Evolutionary conservation across 1,140 invertebrate species (phyloP), one percentile per base, ranked within the genome.

Genomic region (Diorhabda sublineata): DNA sequence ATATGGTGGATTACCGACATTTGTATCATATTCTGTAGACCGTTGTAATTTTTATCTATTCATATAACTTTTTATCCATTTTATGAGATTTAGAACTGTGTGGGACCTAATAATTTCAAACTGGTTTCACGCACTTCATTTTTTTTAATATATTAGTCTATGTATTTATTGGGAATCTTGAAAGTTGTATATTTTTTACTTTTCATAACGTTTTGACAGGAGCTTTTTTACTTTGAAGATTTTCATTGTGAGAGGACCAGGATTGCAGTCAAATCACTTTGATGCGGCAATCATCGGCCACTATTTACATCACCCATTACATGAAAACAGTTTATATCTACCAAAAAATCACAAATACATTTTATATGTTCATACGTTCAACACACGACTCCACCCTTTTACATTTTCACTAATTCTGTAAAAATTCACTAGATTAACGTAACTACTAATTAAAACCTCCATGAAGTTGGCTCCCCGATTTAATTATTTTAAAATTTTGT

Each of bases 161-260:
- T 71, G 75, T 79, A 79, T 79, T 77, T 77, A 79, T 79, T 78
- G 75, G 74, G 77, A 76, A 76, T 73, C 73, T 77, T 80, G 77
- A 74, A 78, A 77, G 74, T 79, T 77, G 74, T 77, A 79, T 77
- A 79, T 80, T 79, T 80, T 80, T 77, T 79, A 79, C 77, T 78
- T 77, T 80, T 80, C 76, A 78, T 80, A 79, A 78, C 75, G 71
- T 78, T 80, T 78, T 72, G 67, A 78, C 71, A 60, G 63, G 71
- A 74, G 75, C 73, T 75, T 77, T 75, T 77, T 73, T 74, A 66
- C 69, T 76, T 76, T 72, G 71, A 73, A 66, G 77, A 78, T 74
- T 78, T 76, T 68, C 45, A 66, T 69, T 64, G 66, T 66, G 69
- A 71, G 61, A 70, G 68, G 70, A 74, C 68, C 69, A 71, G 68